A percentile compares a stretch with the other conserved stretches of the same genome.
These are phyloP conservation scores for Coccyzus lansbergi DNA, from an alignment of 2,797 vertebrate genomes.

Conservation along the genomic window DNA sequence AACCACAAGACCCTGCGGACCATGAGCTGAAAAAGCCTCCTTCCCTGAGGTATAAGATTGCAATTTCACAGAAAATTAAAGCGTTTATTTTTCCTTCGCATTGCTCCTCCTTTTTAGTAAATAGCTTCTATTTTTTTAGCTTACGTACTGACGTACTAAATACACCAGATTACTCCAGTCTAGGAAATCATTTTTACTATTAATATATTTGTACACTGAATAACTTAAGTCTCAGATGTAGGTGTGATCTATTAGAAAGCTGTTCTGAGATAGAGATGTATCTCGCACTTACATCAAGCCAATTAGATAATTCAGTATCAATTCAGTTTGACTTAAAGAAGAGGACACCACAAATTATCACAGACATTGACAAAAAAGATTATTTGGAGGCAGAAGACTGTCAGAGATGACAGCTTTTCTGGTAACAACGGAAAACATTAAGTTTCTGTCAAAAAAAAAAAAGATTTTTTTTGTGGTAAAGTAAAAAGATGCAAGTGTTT, in stretches of 20 bases:
- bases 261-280: not conserved
- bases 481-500: constrained; percentile 47
- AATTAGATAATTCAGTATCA: not conserved
- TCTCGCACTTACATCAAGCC: not conserved
- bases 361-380: constrained; percentile 10
- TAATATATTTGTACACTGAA: not conserved
- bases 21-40: not conserved
- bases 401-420: not conserved
- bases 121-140: not conserved
- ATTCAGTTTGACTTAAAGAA: constrained; percentile 45
- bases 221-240: not conserved
- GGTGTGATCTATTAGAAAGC: not conserved
- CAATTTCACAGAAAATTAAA: not conserved
- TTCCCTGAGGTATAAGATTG: not conserved
- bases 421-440: not conserved
- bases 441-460: not conserved
- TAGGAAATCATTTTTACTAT: not conserved
- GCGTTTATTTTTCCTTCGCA: not conserved
- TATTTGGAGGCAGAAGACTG: not conserved
- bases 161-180: not conserved
- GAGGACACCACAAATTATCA: constrained; percentile 10
- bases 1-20: not conserved
- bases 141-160: not conserved
- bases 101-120: not conserved
- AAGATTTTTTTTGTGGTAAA: not conserved